Percentiles rank a stretch among this genome's conserved stretches.
phyloP scores from a whole-genome alignment of 1,140 invertebrate genomes.

The Drosophila quadrilineata region DNA sequence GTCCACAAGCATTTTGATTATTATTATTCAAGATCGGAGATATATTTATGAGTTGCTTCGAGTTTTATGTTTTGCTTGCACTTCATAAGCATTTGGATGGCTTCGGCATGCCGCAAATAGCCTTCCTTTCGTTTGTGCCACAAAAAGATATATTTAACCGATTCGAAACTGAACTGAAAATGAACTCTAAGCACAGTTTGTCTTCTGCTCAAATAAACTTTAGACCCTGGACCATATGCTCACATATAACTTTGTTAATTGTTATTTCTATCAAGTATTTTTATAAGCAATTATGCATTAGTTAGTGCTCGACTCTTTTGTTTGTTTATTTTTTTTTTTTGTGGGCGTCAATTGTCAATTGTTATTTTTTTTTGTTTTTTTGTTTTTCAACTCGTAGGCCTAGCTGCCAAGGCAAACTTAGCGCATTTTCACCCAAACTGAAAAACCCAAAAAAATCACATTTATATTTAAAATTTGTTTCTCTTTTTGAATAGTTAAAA shows the following conservation, averaged over 20 bases:
- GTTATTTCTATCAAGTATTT: conserved; percentile 77
- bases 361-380: conserved; percentile 44
- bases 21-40: conserved; percentile 11
- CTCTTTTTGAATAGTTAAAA: conserved; percentile 26
- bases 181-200: conserved; percentile 15
- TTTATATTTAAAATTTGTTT: no score
- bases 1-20: no score
- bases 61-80: conserved; percentile 25
- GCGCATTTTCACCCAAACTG: conserved; percentile 11
- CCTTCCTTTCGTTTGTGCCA: conserved; percentile 65
- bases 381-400: conserved; percentile 26
- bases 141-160: no score
- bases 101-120: conserved; percentile 60
- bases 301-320: conserved; percentile 33
- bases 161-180: no score
- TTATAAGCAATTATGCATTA: conserved; percentile 69
- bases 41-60: conserved; percentile 22
- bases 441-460: conserved; percentile 19
- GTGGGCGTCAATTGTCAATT: conserved; percentile 64
- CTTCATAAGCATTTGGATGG: conserved; percentile 32
- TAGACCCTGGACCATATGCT: conserved; percentile 48
- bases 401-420: conserved; percentile 40
- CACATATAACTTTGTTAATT: conserved; percentile 37
- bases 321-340: no score
- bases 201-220: conserved; percentile 27